Base-by-base conservation (phyloP, 2,888 invertebrate genomes). In the Aspidiotus destructor region DNA sequence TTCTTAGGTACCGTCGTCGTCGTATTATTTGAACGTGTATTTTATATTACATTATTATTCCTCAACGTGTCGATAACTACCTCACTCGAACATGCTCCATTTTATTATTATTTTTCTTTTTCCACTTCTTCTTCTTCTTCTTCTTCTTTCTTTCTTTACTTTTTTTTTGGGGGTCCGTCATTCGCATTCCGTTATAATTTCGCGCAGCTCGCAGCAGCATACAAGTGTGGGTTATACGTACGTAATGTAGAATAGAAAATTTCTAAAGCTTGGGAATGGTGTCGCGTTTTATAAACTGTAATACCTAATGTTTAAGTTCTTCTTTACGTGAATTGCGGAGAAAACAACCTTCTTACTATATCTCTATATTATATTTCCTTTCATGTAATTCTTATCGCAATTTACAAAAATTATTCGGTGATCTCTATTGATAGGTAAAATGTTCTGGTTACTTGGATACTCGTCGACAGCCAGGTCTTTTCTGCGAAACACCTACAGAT, bases 61-160 rank as follows among this genome's bases (percentile, higher is more conserved):
- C 58, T 58, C 28, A 58, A 58, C 58, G 6, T 28, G 28, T 58
- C 58, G 55, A 58, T 58, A 58, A 58, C 58, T 58, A 58, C 58
- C 58, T 58, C 58, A 58, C 28, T 58, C 28, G 58, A 58, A 58
- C 40, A 58, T 28, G 58, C 17, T 55, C 17, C 17, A 17, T 55
- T n/a, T n/a, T 48, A 13, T 48, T 48, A 13, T n/a, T 48, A 11
- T 48, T n/a, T 2, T 48, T 48, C 6, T 48, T n/a, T n/a, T n/a
- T n/a, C n/a, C n/a, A n/a, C n/a, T n/a, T n/a, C n/a, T n/a, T n/a
- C n/a, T n/a, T 48, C 48, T 6, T 28, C 28, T 5, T 3, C 28
- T 28, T 28, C 28, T 28, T 28, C 28, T 28, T 28, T 28, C 28
- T 28, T 28, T 28, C 28, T 28, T 28, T 28, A 28, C 28, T 28